Evolutionary conservation across 2,113 vertebrate species (phyloP), one percentile per base, ranked within the genome.

Genomic region (Hipposideros armiger): DNA sequence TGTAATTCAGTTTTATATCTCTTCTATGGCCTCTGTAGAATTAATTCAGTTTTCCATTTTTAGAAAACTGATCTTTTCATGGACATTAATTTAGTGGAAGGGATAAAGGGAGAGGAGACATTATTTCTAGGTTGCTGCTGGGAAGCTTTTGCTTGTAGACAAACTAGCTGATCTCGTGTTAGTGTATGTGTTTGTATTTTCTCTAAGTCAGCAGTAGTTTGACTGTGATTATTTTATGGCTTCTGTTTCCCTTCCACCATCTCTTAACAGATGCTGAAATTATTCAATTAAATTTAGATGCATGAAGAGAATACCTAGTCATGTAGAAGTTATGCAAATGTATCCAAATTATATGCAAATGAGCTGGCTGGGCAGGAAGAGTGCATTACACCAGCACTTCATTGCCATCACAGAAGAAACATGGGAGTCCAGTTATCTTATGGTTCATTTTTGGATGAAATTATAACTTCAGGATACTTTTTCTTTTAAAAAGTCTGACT

Each of bases 231-330:
- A 24, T 64, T 76, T 64, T 70, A 70, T 20, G 78, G 45, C n/a
- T 83, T 91, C 11, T 62, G 11, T 76, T 94, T 89, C 36, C n/a
- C 17, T 47, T 69, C 40, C 70, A 16, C 54, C 16, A 30, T 76
- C 54, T 92, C 84, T 91, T 60, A 80, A 74, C 64, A 74, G 45
- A 80, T 69, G 76, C 52, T 36, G 36, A 76, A 93, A 64, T 80
- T 40, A 93, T 54, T 78, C 70, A 72, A 77, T 78, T 90, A 85
- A 70, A 64, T 64, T 72, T 90, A 77, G 83, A 66, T 87, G 54
- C 69, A n/a, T 20, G 73, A 94, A 60, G 60, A 78, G 81, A 88
- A 85, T 2, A 54, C 30, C 28, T 72, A 58, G 24, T 96, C n/a
- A 20, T 66, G 22, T 45, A 36, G 62, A 96, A 47, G 26, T 81